Evolutionary conservation across 2,888 invertebrate genomes (phyloP).

Genomic region (Dendrolimus houi): DNA sequence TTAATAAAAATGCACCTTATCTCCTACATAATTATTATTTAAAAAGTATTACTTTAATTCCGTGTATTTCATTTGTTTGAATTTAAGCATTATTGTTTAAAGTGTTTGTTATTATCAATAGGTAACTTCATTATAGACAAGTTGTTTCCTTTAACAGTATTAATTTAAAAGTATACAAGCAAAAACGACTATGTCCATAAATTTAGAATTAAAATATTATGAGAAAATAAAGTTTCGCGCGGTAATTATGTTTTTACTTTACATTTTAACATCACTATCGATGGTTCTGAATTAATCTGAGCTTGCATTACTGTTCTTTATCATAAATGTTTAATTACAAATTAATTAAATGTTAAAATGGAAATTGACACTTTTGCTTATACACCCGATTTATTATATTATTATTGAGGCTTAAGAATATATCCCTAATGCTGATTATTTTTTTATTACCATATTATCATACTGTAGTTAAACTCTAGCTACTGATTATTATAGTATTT

Average conservation of each 20-base stretch:
- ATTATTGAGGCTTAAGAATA: slow-evolving; percentile 2
- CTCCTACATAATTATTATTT: slow-evolving; percentile 50
- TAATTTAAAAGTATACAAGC: too few species aligned
- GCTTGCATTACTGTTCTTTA: slow-evolving; percentile 9
- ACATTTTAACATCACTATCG: too few species aligned
- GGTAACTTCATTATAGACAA: not conserved
- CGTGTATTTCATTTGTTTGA: slow-evolving; percentile 15
- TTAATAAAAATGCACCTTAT: slow-evolving; percentile 69
- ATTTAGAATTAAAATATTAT: too few species aligned
- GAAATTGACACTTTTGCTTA: too few species aligned
- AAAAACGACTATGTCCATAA: too few species aligned
- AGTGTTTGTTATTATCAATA: slow-evolving; percentile 19
- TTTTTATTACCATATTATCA: slow-evolving; percentile 8
- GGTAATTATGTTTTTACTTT: too few species aligned
- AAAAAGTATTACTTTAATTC: slow-evolving; percentile 44
- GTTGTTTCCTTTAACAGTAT: too few species aligned
- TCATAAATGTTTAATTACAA: slow-evolving; percentile 14
- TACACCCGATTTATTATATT: slow-evolving; percentile 6
- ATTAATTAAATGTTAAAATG: slow-evolving; percentile 11
- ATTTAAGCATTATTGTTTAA: slow-evolving; percentile 8
- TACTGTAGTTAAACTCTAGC: slow-evolving; percentile 28
- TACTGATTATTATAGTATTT: slow-evolving; percentile 64
- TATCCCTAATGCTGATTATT: slow-evolving; percentile 30
- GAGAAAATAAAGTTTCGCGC: too few species aligned
- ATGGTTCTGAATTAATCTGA: too few species aligned